Base-by-base conservation (phyloP, 1,140 invertebrate species). In the Portunus trituberculatus region DNA sequence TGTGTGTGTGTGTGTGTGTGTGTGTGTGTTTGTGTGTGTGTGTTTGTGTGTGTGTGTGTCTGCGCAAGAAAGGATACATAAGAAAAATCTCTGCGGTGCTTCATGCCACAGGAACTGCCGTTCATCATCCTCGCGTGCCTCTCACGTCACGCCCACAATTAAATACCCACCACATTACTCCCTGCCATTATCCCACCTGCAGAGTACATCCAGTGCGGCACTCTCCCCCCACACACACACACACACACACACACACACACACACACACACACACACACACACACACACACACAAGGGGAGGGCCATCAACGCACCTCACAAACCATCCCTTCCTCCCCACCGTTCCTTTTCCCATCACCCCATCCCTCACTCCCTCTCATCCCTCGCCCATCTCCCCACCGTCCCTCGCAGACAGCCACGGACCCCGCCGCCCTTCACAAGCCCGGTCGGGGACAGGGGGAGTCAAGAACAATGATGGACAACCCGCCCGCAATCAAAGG, bases 231-330 rank as follows among this genome's bases (percentile, higher is more conserved):
- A 82, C 29, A 93, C 92, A 86, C 67, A 93, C 52, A 90, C 45
- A 93, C 52, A 93, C 45, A 90, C 48, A 91, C 48, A 91, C 48
- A 91, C 48, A 91, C 48, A 91, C 48, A 91, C 48, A 91, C 87
- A 94, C 32, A 94, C 46, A 94, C 46, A 94, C 52, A 86, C 82
- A 91, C 67, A 92, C 87, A 87, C 83, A 93, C 83, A 93, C 83
- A 93, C 83, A 93, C 83, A 93, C 45, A 87, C 45, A 93, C 28
- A 59, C 45, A 93, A 29, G n/a, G 16, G 28, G 32, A 28, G 12
- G 16, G 4, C 67, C 90, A 59, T 52, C 48, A 39, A 29, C 46
- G 20, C 28, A n/a, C 25, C 90, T 52, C 4, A 16, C 25, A 45
- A 76, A 76, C 67, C 67, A n/a, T 76, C 67, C 67, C 20, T 76